These are phyloP conservation scores for Embidobia sp. DNA, from an alignment of 2,888 invertebrate species.

Conservation along the genomic window DNA sequence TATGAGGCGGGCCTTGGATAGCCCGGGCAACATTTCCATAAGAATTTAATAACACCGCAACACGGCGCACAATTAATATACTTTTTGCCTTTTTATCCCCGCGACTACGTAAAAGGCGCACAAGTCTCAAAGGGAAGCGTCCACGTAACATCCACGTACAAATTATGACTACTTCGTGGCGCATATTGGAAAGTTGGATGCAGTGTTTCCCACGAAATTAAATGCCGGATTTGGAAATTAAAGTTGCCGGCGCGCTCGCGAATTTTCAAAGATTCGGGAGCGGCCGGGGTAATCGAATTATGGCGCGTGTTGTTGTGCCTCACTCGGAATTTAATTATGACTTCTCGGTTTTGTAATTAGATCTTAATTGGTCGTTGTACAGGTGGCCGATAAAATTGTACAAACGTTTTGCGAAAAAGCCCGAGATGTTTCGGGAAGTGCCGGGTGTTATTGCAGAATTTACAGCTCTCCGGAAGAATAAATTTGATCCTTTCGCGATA, in stretches of 20 bases:
- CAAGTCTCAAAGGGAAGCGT: constrained; percentile 58
- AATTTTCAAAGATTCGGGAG: constrained; percentile 47
- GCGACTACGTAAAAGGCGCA: constrained; percentile 57
- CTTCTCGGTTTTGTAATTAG: constrained; percentile 54
- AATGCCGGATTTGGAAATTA: constrained; percentile 47
- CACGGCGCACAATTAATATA: constrained; percentile 80
- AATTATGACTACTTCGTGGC: constrained; percentile 60
- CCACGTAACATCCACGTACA: constrained; percentile 42
- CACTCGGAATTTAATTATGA: constrained; percentile 48
- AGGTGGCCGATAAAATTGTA: constrained; percentile 54
- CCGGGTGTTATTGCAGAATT: neutral
- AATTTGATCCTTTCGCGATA: constrained; percentile 3
- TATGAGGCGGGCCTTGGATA: constrained; percentile 72
- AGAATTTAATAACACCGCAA: constrained; percentile 81
- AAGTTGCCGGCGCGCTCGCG: constrained; percentile 19
- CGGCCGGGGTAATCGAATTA: constrained; percentile 32
- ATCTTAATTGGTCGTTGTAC: constrained; percentile 52
- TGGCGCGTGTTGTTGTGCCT: constrained; percentile 19
- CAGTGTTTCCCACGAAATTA: constrained; percentile 51
- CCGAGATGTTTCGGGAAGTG: constrained; percentile 3
- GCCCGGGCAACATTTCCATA: constrained; percentile 77
- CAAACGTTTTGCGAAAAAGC: constrained; percentile 21
- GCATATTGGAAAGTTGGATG: constrained; percentile 53
- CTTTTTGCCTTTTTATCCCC: constrained; percentile 77
- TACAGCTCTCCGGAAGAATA: neutral